Evolutionary conservation across 2,113 vertebrate genomes (phyloP).

Genomic region (Sylvilagus bachmani): DNA sequence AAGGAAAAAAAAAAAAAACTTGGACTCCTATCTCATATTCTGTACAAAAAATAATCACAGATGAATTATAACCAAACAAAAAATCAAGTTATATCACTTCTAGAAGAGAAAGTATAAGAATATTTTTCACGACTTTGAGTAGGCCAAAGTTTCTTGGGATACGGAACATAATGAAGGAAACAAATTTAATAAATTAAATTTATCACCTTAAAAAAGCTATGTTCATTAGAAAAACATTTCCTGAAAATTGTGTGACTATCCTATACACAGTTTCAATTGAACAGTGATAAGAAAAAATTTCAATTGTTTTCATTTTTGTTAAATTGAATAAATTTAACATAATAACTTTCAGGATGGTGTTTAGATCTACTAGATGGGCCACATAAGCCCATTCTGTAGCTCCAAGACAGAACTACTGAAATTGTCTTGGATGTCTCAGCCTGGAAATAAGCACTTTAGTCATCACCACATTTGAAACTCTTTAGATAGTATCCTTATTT

Average conservation of each 20-base stretch:
- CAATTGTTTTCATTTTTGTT: neutral
- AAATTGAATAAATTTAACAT: neutral
- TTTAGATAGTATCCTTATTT: neutral
- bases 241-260: neutral
- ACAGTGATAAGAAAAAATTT: neutral
- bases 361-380: neutral
- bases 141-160: neutral
- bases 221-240: neutral
- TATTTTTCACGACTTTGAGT: neutral
- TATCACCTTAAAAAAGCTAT: neutral
- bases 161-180: neutral
- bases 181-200: neutral
- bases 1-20: rapidly evolving
- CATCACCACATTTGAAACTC: neutral
- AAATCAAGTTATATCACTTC: neutral
- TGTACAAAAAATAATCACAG: neutral
- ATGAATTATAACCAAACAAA: neutral
- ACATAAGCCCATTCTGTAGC: neutral
- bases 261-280: neutral
- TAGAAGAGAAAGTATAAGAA: neutral
- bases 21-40: neutral
- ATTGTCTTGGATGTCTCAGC: neutral
- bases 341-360: neutral
- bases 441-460: neutral
- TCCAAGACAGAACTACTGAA: neutral